phyloP scores from a whole-genome alignment of 2,113 vertebrate genomes.

The Erinaceus europaeus region DNA sequence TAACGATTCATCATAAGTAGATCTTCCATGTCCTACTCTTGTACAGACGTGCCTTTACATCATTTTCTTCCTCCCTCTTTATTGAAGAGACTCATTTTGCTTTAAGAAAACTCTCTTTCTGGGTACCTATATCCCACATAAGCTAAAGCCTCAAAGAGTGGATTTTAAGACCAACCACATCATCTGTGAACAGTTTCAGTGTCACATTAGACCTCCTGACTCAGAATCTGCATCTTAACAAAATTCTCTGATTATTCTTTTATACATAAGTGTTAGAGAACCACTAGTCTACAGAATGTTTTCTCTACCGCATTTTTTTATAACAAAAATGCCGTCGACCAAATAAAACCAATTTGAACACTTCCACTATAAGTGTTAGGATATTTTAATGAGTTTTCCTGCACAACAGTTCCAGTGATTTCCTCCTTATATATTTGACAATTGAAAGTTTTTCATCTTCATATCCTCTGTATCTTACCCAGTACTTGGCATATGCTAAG shows the following conservation, averaged over 20 bases:
- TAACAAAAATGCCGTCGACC: neutral
- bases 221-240: neutral
- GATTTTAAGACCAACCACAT: neutral
- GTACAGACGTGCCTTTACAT: neutral
- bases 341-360: conserved; percentile 17
- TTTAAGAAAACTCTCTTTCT: conserved; percentile 49
- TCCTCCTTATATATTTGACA: conserved; percentile 5
- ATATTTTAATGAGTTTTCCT: neutral
- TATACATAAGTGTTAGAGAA: neutral
- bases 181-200: neutral
- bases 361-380: neutral
- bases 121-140: neutral
- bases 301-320: neutral
- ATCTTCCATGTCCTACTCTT: neutral
- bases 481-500: neutral
- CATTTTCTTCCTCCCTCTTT: conserved; percentile 17
- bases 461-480: neutral
- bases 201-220: neutral
- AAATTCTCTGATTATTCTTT: neutral
- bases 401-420: neutral
- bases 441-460: neutral
- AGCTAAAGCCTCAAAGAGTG: neutral
- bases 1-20: conserved; percentile 53
- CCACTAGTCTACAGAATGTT: neutral
- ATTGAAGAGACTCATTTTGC: conserved; percentile 53